Percentiles rank a stretch among this genome's conserved stretches.
Conservation (phyloP, 2,797 vertebrate genomes). For the Aythya fuligula region DNA sequence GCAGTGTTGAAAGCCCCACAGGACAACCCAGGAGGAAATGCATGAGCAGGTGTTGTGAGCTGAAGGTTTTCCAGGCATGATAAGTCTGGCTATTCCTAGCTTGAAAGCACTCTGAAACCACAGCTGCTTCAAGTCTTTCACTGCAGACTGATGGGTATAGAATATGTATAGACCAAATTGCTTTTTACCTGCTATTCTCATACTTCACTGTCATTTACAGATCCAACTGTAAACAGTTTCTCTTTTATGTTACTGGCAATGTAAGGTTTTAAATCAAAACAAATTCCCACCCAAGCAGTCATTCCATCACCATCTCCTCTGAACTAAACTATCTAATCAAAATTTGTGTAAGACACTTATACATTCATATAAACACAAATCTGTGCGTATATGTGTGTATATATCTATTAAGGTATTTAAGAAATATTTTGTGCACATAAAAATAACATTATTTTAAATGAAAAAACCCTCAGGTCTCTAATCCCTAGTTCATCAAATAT, state of each 20-base stretch:
- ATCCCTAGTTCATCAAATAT: neutral
- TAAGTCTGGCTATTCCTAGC: neutral
- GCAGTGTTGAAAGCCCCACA: rapidly evolving
- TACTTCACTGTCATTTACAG: neutral
- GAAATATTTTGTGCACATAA: neutral
- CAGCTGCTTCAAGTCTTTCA: neutral
- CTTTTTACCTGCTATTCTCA: neutral
- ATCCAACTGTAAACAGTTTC: neutral
- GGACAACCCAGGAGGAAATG: neutral
- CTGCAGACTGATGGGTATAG: neutral
- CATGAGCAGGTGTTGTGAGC: neutral
- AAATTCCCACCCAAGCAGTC: neutral
- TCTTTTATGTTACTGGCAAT: neutral
- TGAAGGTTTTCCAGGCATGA: neutral
- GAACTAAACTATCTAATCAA: neutral
- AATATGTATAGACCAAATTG: neutral
- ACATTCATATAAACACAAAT: neutral
- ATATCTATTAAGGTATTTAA: neutral
- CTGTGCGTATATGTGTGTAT: neutral
- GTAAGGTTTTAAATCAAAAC: neutral
- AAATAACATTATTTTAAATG: neutral
- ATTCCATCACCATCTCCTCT: neutral
- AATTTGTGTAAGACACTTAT: neutral
- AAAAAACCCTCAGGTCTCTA: neutral
- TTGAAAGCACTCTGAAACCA: neutral